These are phyloP conservation scores for Proteles cristata DNA, from an alignment of 2,113 vertebrate species.

Conservation along the genomic window DNA sequence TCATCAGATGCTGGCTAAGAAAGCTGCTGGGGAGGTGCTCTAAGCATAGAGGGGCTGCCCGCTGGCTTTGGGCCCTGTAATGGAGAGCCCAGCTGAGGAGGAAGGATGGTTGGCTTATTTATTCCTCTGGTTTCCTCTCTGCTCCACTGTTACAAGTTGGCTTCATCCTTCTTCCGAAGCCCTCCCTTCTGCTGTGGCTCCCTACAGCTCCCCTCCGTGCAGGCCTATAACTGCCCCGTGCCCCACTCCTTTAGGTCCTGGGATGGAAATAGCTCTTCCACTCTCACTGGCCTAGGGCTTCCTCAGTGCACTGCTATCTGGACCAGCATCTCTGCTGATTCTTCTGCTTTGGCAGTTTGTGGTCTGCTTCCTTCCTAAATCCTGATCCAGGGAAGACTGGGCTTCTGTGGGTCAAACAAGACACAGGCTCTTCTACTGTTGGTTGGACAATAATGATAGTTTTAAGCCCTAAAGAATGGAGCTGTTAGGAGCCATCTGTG, in stretches of 20 bases:
- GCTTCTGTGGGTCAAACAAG: neutral
- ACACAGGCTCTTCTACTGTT: neutral
- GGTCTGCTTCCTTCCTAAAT: neutral
- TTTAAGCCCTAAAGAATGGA: neutral
- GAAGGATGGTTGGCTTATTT: neutral
- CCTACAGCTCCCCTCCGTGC: neutral
- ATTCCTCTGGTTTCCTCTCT: neutral
- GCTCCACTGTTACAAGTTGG: neutral
- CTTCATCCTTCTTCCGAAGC: neutral
- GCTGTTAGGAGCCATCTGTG: neutral
- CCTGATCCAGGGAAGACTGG: neutral
- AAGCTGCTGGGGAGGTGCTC: fast-evolving
- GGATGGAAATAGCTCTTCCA: neutral
- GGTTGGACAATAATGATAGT: neutral
- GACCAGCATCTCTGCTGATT: neutral
- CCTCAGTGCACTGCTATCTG: neutral
- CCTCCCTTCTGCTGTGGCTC: too few relatives aligned
- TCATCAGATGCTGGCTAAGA: neutral
- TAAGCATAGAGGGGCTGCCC: neutral
- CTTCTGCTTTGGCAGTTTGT: neutral
- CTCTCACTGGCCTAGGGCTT: neutral
- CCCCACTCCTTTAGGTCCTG: neutral
- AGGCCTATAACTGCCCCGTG: neutral
- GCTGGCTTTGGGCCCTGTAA: neutral
- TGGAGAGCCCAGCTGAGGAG: neutral